These are phyloP conservation scores for Alviniconcha strummeri DNA, from an alignment of 2,888 invertebrate genomes.

Conservation along the genomic window DNA sequence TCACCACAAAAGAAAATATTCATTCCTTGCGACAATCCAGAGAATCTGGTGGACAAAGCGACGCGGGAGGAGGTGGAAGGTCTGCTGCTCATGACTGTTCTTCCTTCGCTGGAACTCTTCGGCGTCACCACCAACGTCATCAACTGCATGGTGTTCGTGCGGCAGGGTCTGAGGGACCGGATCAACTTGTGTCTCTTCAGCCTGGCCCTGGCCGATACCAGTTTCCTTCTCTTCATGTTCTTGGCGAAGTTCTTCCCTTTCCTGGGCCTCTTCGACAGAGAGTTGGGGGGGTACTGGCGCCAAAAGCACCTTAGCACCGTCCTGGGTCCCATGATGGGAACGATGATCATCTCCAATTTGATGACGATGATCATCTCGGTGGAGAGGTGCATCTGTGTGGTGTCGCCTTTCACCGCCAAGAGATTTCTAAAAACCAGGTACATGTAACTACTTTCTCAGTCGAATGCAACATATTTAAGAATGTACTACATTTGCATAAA, in stretches of 20 bases:
- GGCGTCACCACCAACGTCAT: slow-evolving; percentile 21
- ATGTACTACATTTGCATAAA: too few species aligned
- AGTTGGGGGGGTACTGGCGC: slow-evolving; percentile 8
- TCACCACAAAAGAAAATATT: background rate
- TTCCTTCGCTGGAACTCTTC: slow-evolving; percentile 10
- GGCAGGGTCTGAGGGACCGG: slow-evolving; percentile 9
- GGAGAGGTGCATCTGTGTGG: slow-evolving; percentile 18
- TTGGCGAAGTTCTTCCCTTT: slow-evolving; percentile 18
- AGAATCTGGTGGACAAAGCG: background rate
- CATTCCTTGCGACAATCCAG: slow-evolving; percentile 16
- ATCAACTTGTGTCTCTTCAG: slow-evolving; percentile 26
- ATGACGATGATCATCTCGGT: slow-evolving; percentile 17
- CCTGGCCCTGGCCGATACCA: slow-evolving; percentile 11
- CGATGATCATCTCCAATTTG: slow-evolving; percentile 21
- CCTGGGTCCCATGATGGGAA: slow-evolving; percentile 6
- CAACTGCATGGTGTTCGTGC: slow-evolving; percentile 9
- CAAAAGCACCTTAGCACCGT: slow-evolving; percentile 13
- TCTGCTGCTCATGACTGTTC: background rate
- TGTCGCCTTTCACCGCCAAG: slow-evolving; percentile 21
- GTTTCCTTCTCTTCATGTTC: slow-evolving; percentile 9
- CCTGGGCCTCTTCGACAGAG: slow-evolving; percentile 1
- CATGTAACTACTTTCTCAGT: background rate
- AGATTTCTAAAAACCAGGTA: slow-evolving; percentile 20
- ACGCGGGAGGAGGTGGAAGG: background rate
- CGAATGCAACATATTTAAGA: too few species aligned